These are phyloP conservation scores for Phenganax stokvisi DNA, from an alignment of 92 coral and sea anemone species.

Conservation along the genomic window DNA sequence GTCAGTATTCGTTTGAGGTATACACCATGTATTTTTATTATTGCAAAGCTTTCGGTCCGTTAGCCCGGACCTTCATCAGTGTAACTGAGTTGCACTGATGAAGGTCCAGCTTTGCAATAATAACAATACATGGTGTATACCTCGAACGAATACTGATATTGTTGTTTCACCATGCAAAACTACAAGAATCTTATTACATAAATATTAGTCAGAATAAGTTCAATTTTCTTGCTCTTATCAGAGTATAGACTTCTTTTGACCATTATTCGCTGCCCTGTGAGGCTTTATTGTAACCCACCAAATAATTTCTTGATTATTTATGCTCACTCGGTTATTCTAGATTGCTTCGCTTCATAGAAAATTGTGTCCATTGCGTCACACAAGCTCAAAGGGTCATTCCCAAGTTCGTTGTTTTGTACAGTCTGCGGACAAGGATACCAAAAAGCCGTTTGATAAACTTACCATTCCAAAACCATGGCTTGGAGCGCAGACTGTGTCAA, in stretches of 20 bases:
- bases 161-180: too few species aligned
- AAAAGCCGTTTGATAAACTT: conserved; percentile 17
- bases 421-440: conserved; percentile 28
- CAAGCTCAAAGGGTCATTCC: not conserved
- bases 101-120: too few species aligned
- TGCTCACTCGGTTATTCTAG: conserved; percentile 25
- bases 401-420: conserved; percentile 16
- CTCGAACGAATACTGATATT: too few species aligned
- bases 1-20: not conserved
- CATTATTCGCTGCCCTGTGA: too few species aligned
- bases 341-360: conserved; percentile 59
- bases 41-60: too few species aligned
- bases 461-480: conserved; percentile 71
- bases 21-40: not conserved
- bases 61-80: too few species aligned
- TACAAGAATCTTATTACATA: too few species aligned
- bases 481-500: conserved; percentile 66
- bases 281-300: not conserved
- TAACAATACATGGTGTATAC: too few species aligned
- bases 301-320: not conserved
- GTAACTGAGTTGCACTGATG: too few species aligned
- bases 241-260: too few species aligned
- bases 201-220: too few species aligned
- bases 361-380: conserved; percentile 39
- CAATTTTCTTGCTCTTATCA: too few species aligned